Evolutionary conservation across 2,113 vertebrate species (phyloP).

Genomic region (Macroglossus sobrinus): DNA sequence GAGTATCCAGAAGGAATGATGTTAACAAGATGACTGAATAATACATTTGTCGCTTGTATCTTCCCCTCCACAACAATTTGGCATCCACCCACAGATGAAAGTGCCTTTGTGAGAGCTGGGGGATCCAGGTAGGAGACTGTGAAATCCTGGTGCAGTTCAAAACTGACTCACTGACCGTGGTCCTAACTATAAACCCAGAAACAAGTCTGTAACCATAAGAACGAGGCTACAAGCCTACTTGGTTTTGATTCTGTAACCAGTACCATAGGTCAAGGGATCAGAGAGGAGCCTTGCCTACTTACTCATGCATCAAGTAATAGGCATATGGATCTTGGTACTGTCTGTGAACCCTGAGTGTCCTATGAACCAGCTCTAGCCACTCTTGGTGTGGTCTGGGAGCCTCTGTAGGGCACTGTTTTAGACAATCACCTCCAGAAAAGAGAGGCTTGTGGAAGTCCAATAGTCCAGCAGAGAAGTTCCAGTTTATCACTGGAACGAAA

Average conservation of each 20-base stretch:
- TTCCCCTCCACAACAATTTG: not conserved
- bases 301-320: not conserved
- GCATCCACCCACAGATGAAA: not conserved
- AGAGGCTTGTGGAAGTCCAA: not conserved
- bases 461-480: not conserved
- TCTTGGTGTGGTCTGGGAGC: not conserved
- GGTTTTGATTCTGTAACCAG: not conserved
- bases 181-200: not conserved
- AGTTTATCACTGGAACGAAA: not conserved
- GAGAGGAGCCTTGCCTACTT: not conserved
- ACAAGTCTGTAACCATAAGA: not conserved
- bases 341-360: not conserved
- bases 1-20: not conserved
- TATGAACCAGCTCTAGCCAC: not conserved
- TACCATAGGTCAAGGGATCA: not conserved
- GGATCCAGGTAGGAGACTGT: not conserved
- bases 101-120: not conserved
- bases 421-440: not conserved
- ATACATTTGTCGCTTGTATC: not conserved
- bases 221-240: not conserved
- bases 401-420: not conserved
- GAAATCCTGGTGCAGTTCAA: not conserved
- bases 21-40: not conserved
- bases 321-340: not conserved
- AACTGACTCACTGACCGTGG: not conserved